A percentile compares a stretch with the other conserved stretches of the same genome.
Conservation (phyloP, 1,140 invertebrate species). For the Heliothis subflexa region DNA sequence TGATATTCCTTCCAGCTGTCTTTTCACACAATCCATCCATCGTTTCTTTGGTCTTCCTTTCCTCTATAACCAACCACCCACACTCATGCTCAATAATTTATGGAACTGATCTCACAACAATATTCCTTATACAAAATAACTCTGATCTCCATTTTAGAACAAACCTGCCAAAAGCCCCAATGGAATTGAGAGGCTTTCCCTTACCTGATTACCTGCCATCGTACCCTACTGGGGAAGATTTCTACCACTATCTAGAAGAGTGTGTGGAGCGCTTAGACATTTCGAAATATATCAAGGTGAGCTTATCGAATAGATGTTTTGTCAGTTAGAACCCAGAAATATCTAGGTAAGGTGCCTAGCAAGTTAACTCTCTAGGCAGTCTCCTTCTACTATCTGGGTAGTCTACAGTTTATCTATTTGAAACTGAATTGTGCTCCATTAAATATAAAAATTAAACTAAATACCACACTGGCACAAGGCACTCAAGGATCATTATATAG, state of each 20-base stretch:
- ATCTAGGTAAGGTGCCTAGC: too few relatives aligned
- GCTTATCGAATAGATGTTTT: not conserved
- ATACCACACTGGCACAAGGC: too few relatives aligned
- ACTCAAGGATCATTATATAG: too few relatives aligned
- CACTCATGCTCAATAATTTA: too few relatives aligned
- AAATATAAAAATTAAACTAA: not conserved
- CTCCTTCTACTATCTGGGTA: too few relatives aligned
- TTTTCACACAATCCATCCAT: too few relatives aligned
- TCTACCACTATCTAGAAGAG: slow-evolving; percentile 72
- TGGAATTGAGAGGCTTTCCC: slow-evolving; percentile 75
- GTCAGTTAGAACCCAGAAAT: not conserved
- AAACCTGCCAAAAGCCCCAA: slow-evolving; percentile 78
- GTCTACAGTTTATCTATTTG: too few relatives aligned
- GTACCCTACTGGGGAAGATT: slow-evolving; percentile 68
- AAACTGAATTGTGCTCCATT: too few relatives aligned
- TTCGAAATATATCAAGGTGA: slow-evolving; percentile 74
- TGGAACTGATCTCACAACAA: not conserved
- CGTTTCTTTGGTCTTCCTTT: not conserved
- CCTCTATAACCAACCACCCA: not conserved
- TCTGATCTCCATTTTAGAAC: slow-evolving; percentile 62
- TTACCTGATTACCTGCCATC: slow-evolving; percentile 66
- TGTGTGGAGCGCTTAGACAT: slow-evolving; percentile 73
- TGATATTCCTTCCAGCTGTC: too few relatives aligned
- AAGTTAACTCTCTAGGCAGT: too few relatives aligned
- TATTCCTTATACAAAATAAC: not conserved